Evolutionary conservation across 2,888 invertebrate genomes (phyloP).

Genomic region (Spicauda simplicius): DNA sequence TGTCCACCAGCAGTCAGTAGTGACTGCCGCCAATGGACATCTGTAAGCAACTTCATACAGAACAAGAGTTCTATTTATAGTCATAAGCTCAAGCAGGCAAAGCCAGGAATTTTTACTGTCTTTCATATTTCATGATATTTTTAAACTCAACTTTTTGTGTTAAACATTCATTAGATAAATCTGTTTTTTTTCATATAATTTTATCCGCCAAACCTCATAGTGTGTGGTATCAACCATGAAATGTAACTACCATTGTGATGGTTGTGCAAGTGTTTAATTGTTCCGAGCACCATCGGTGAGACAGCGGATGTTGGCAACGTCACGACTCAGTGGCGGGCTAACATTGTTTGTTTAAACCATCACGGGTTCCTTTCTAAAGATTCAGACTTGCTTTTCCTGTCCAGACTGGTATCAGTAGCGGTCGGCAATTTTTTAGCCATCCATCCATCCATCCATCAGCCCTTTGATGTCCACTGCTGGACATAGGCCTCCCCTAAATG

Average conservation of each 20-base stretch:
- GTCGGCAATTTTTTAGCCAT: no score
- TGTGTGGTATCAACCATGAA: not conserved
- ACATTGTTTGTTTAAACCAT: slow-evolving; percentile 16
- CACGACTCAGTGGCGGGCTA: slow-evolving; percentile 11
- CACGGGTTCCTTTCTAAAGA: not conserved
- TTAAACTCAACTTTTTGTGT: not conserved
- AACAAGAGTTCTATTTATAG: no score
- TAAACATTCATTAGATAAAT: not conserved
- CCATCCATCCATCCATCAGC: no score
- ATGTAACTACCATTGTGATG: slow-evolving; percentile 8
- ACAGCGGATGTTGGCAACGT: slow-evolving; percentile 9
- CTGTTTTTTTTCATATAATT: not conserved
- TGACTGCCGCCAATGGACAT: no score
- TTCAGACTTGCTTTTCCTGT: not conserved
- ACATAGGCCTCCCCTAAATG: no score
- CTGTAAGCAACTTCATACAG: no score
- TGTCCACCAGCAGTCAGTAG: no score
- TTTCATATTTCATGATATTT: no score
- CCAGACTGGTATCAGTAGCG: no score
- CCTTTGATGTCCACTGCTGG: no score
- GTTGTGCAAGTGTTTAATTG: slow-evolving; percentile 24
- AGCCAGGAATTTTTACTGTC: no score
- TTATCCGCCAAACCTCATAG: not conserved
- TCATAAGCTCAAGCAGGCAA: no score
- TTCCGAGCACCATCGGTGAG: slow-evolving; percentile 1